Evolutionary conservation across 2,888 invertebrate genomes (phyloP).

Genomic region (Coenonympha arcania): DNA sequence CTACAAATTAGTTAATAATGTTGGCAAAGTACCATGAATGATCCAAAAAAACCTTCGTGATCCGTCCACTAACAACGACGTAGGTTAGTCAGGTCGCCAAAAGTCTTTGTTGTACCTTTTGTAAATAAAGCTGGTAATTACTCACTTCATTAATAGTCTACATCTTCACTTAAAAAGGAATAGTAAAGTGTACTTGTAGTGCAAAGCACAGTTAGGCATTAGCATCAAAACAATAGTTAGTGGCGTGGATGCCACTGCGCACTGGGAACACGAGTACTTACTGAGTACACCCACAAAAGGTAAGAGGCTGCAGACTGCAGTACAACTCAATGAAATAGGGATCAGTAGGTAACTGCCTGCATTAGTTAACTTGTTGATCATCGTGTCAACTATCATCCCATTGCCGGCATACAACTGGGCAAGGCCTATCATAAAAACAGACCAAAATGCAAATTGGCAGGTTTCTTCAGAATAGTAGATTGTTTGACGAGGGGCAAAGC

Average conservation of each 20-base stretch:
- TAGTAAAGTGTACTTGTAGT: slow-evolving; percentile 28
- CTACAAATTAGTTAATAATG: no score
- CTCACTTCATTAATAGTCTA: not conserved
- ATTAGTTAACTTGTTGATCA: not conserved
- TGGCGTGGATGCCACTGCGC: slow-evolving; percentile 18
- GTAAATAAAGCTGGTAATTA: not conserved
- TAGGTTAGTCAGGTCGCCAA: no score
- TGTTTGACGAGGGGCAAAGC: no score
- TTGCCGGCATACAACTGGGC: no score
- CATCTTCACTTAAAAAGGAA: slow-evolving; percentile 15
- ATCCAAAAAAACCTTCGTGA: no score
- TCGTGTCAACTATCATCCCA: not conserved
- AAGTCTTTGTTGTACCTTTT: no score
- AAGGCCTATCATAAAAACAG: no score
- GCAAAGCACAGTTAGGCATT: slow-evolving; percentile 30
- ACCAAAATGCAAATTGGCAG: no score
- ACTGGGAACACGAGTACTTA: no score
- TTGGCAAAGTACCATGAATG: no score
- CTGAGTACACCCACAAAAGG: slow-evolving; percentile 23
- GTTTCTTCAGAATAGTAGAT: no score
- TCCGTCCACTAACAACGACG: no score
- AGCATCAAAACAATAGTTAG: slow-evolving; percentile 32
- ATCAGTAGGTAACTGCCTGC: not conserved
- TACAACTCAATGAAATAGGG: slow-evolving; percentile 17
- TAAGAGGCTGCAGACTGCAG: slow-evolving; percentile 15